A percentile compares a stretch with the other conserved stretches of the same genome.
These are phyloP conservation scores for Cryptocephalus moraei DNA, from an alignment of 2,888 invertebrate genomes.

Conservation along the genomic window DNA sequence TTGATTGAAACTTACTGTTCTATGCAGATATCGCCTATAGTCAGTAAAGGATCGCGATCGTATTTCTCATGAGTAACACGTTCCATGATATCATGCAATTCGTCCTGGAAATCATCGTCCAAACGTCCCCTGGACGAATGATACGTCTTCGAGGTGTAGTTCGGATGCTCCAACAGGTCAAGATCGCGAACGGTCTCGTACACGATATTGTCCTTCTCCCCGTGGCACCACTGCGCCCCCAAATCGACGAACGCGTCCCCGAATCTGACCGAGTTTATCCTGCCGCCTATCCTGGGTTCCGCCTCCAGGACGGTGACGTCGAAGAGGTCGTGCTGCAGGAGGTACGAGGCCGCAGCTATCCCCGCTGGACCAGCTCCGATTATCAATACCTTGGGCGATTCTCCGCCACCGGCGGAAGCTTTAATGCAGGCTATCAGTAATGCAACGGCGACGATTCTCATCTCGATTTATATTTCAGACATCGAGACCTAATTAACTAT, in stretches of 20 bases:
- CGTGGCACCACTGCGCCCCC: slow-evolving; percentile 37
- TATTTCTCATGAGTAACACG: background rate
- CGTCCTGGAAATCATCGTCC: background rate
- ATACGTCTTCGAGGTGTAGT: background rate
- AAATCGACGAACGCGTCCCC: slow-evolving; percentile 25
- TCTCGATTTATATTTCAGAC: no score
- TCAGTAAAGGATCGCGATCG: background rate
- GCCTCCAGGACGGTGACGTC: slow-evolving; percentile 41
- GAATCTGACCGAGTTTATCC: slow-evolving; percentile 26
- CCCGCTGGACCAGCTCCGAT: slow-evolving; percentile 52
- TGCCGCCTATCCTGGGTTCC: slow-evolving; percentile 33
- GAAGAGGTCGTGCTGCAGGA: slow-evolving; percentile 37
- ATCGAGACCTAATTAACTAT: no score
- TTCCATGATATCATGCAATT: background rate
- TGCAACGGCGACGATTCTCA: no score
- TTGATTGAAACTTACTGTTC: slow-evolving; percentile 1
- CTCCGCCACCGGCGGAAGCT: background rate
- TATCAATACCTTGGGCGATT: slow-evolving; percentile 37
- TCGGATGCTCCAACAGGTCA: slow-evolving; percentile 12
- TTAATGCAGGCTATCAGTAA: no score
- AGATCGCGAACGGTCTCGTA: slow-evolving; percentile 29
- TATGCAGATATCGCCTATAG: background rate
- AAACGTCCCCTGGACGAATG: background rate
- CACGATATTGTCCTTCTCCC: slow-evolving; percentile 33
- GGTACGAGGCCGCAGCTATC: slow-evolving; percentile 42